Evolutionary conservation across 2,113 vertebrate species (phyloP).

Genomic region (Amblyopsis rosae): DNA sequence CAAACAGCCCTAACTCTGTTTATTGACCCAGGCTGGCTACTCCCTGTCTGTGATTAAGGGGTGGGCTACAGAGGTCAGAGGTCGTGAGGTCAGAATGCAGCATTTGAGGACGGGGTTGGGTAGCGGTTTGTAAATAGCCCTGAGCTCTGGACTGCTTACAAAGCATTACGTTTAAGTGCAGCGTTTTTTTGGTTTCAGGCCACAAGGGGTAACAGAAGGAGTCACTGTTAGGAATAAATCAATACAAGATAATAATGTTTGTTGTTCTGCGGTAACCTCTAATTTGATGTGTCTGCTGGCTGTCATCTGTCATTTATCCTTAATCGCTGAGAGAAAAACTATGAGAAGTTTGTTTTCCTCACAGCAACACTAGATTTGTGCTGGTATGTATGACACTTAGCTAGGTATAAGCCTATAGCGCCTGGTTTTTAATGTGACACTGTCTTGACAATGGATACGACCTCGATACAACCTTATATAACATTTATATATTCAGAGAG

Average conservation of each 20-base stretch:
- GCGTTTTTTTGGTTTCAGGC: constrained; percentile 18
- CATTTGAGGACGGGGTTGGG: background rate
- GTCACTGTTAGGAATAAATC: background rate
- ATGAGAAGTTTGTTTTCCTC: too few species aligned
- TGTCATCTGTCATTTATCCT: background rate
- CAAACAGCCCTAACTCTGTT: constrained; percentile 33
- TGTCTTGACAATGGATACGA: constrained; percentile 32
- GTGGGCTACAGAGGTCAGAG: constrained; percentile 39
- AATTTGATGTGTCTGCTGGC: background rate
- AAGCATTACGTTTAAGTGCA: constrained; percentile 23
- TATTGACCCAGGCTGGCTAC: constrained; percentile 46
- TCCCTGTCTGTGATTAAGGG: constrained; percentile 38
- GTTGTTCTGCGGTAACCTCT: background rate
- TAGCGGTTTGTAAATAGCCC: constrained; percentile 10
- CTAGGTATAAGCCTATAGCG: background rate
- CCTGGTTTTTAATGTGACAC: constrained; percentile 36
- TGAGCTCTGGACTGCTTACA: constrained; percentile 44
- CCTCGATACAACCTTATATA: constrained; percentile 57
- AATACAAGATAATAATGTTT: background rate
- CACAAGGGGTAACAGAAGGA: background rate
- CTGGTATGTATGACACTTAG: background rate
- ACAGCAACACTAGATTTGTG: background rate
- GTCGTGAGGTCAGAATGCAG: constrained; percentile 30
- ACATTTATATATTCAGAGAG: constrained; percentile 58
- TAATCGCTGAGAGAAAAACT: too few species aligned